Base-by-base conservation (phyloP, 92 coral and sea anemone species). In the Blastomussa wellsi region DNA sequence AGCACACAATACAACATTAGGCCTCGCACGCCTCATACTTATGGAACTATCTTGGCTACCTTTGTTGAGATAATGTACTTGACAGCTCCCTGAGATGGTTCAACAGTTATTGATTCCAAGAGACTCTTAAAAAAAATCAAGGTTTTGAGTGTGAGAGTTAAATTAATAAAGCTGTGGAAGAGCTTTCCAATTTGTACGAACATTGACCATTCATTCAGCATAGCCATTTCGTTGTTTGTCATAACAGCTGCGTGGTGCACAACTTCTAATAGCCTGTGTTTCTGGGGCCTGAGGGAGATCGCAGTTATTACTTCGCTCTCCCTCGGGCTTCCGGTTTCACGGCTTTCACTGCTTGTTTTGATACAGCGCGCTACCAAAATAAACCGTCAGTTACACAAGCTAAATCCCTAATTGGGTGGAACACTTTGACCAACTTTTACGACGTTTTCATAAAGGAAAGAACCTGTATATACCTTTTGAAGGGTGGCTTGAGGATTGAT, bases 1-100 rank as follows among this genome's bases (percentile, higher is more conserved):
- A 41, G 26, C 62, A 55, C 24, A 60, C 31, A 24, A 60, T 7
- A 60, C 31, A n/a, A 60, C 31, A 60, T 26, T 0, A 60, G 2
- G 66, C 66, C 8, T 60, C 66, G 7, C 66, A 22, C 7, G 66
- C 10, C n/a, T 24, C 7, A 60, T 4, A 35, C 26, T 29, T 20
- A 35, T 13, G 22, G 20, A 67, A 13, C 72, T 6, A 26, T 2
- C 42, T 31, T 67, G 20, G 82, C 42, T 74, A 91, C 94, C 92
- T 88, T 91, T 47, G 94, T 91, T 79, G 87, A 88, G 32, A 91
- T 91, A 49, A 91, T 53, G 55, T 91, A 91, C 79, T 91, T 91
- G 55, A 91, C 86, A 24, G 90, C 72, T 36, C 82, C 87, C 31
- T 78, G 89, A 44, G 77, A 16, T 12, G 87, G 92, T 51, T 85